Base-by-base conservation (phyloP, 2,888 invertebrate genomes). In the Aethes cnicana region DNA sequence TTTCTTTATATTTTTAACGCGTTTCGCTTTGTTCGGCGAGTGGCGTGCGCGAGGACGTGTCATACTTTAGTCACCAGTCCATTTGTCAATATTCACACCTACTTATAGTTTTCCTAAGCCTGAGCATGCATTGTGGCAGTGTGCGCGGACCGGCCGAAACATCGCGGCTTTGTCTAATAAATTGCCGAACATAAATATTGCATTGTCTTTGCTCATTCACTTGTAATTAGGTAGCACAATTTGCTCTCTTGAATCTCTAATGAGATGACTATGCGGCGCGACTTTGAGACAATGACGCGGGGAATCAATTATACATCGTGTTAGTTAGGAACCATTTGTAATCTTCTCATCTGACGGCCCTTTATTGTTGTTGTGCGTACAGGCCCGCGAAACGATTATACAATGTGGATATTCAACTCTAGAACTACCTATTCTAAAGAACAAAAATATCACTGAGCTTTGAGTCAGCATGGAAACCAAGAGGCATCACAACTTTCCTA, bases 201-300 rank as follows among this genome's bases (percentile, higher is more conserved):
- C 74, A 84, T 89, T 89, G 89, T 89, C 78, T 85, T 74, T 74
- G 64, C 63, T 70, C 74, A 83, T 88, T 87, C 80, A 77, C 66
- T 74, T 82, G 63, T 87, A 86, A 88, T 88, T 84, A 87, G 89
- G 88, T 88, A 89, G 89, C 89, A 85, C 82, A 84, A 88, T 89
- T 86, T 77, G 79, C 78, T 81, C 79, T 84, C 75, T 77, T 87
- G 87, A 82, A 88, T 87, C 79, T 70, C 66, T 84, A 82, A 88
- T 86, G 81, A 86, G 84, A 66, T 63, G 72, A 69, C 71, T 81
- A 71, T 72, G 69, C 63, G 63, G 63, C 56, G 66, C 66, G 68
- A 69, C 71, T 70, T 54, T 66, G 53, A 68, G 70, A 85, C 84
- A 87, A 86, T 81, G 69, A 71, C 50, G 77, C 74, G 79, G 74